Evolutionary conservation across 2,888 invertebrate genomes (phyloP), one percentile per base, ranked within the genome.

Genomic region (Ophion ellenae): DNA sequence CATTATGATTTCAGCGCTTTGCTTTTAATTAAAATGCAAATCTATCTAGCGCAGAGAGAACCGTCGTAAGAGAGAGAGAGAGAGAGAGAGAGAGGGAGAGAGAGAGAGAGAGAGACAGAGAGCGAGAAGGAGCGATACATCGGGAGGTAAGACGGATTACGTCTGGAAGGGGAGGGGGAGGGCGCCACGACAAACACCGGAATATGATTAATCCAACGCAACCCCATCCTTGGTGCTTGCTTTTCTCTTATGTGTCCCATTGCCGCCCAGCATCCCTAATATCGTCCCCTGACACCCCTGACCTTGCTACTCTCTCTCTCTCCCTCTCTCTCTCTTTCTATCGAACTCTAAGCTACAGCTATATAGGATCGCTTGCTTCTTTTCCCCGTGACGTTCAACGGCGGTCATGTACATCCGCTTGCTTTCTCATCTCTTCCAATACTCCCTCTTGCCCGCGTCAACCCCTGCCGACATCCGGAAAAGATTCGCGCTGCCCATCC

Each of bases 1-100:
- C 95, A 95, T 95, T 95, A 95, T 95, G 95, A 95, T 95, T 95
- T 95, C 95, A 95, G 94, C 95, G 95, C 95, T 95, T 94, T 95
- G 95, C 95, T 95, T 95, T 95, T 95, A 95, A 95, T 95, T 95
- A 95, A 95, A 95, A 95, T 95, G 95, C 95, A 95, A 95, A 95
- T 95, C 95, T 94, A 93, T 93, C 92, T 91, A 88, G 90, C 88
- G 63, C 70, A 71, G 70, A 84, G 66, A 81, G 81, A 81, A 89
- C 86, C 89, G 76, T 70, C 47, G 67, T 70, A 76, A 84, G 74
- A 77, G 81, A 80, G 84, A 57, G 79, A 57, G 53, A 9, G 90
- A 89, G 69, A 59, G 81, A 61, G 36, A 84, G 74, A 77, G 81
- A 80, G 83, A 57, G 79, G 69, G 59, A 74, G 66, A 75, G 66